Percentiles rank a stretch among this genome's conserved stretches.
phyloP scores from a whole-genome alignment of 2,888 invertebrate species.

The Dryococelus australis region DNA sequence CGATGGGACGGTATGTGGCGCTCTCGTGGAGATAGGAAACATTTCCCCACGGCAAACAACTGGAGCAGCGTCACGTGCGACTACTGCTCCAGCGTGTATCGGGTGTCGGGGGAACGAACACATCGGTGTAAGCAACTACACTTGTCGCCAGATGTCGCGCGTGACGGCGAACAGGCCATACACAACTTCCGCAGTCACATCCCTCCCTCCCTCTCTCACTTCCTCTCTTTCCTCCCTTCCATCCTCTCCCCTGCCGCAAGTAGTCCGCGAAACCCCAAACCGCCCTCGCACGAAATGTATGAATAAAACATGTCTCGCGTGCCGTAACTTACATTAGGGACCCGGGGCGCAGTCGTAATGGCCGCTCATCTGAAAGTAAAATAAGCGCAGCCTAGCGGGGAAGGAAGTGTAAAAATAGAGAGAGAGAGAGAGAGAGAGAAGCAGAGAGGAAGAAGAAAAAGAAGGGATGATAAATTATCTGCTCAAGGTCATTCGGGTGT shows the following conservation, averaged over 20 bases:
- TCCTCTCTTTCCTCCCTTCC: background rate
- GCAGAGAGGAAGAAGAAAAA: background rate
- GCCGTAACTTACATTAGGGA: conserved; percentile 16
- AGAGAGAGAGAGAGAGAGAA: background rate
- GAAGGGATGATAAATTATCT: background rate
- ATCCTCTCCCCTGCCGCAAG: background rate
- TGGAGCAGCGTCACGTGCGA: background rate
- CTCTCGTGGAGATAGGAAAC: no score
- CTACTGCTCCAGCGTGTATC: background rate
- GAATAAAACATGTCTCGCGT: conserved; percentile 16
- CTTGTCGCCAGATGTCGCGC: conserved; percentile 9
- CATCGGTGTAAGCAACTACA: background rate
- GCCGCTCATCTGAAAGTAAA: conserved; percentile 16
- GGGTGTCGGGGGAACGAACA: background rate
- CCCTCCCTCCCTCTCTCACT: background rate
- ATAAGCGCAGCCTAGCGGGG: background rate
- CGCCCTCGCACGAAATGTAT: background rate
- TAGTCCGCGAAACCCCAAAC: no score
- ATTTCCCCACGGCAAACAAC: no score
- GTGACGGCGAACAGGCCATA: background rate
- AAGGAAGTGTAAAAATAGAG: background rate
- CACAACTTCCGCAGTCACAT: background rate
- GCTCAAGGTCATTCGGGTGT: background rate
- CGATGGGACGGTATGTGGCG: no score
- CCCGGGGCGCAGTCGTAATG: background rate